Evolutionary conservation across 2,113 vertebrate species (phyloP).

Genomic region (Stomatorhinus ivindoensis): DNA sequence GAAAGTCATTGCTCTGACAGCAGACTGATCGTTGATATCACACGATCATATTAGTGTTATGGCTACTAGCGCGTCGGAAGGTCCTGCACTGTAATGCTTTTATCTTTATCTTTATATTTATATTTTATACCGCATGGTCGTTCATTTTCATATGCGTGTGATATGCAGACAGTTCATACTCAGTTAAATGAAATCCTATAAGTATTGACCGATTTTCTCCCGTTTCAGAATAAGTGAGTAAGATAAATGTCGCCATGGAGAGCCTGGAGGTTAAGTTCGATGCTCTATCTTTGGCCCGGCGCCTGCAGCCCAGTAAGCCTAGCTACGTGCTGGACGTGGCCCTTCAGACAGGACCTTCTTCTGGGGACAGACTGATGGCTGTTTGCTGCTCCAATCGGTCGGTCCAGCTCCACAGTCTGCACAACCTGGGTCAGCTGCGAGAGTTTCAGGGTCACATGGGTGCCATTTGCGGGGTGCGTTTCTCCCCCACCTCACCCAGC

Average conservation of each 20-base stretch:
- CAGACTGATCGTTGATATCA: not conserved
- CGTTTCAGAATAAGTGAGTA: too few relatives aligned
- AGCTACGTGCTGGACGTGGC: slow-evolving; percentile 65
- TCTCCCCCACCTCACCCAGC: slow-evolving; percentile 49
- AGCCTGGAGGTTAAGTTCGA: slow-evolving; percentile 64
- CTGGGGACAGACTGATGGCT: slow-evolving; percentile 50
- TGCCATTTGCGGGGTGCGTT: slow-evolving; percentile 60
- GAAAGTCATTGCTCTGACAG: not conserved
- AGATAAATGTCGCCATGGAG: slow-evolving; percentile 54
- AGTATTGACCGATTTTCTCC: not conserved
- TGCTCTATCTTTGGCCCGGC: slow-evolving; percentile 60
- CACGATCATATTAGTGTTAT: not conserved
- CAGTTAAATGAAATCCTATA: not conserved
- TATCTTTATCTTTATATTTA: not conserved
- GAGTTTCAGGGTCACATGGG: slow-evolving; percentile 53
- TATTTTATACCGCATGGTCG: not conserved
- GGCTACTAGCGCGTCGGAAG: not conserved
- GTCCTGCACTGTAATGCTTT: not conserved
- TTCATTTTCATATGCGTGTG: not conserved
- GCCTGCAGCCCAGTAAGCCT: slow-evolving; percentile 47
- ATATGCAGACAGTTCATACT: not conserved
- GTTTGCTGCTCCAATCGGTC: slow-evolving; percentile 68
- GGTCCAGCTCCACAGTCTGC: slow-evolving; percentile 65
- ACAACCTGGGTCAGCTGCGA: slow-evolving; percentile 56
- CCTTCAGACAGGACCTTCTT: slow-evolving; percentile 29